Evolutionary conservation across 2,113 vertebrate species (phyloP).

Genomic region (Pandion haliaetus): DNA sequence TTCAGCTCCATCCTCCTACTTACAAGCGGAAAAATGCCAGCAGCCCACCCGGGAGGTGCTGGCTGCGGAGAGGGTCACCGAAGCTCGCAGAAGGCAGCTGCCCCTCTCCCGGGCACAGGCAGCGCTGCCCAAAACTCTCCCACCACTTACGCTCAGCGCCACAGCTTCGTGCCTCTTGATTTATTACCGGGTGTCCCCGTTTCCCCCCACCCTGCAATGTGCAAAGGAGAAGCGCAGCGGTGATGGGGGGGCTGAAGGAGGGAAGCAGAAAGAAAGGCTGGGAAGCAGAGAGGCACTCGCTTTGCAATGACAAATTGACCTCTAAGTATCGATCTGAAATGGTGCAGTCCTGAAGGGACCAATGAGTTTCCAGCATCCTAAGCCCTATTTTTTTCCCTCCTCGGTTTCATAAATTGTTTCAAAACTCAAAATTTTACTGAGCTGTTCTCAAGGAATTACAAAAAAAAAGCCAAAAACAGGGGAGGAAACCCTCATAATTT

Average conservation of each 20-base stretch:
- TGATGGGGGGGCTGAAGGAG: background rate
- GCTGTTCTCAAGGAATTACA: background rate
- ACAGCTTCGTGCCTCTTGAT: background rate
- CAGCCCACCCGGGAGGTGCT: background rate
- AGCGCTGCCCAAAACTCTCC: background rate
- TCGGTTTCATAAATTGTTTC: background rate
- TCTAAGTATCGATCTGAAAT: constrained; percentile 25
- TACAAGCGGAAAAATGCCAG: background rate
- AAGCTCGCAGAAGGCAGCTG: background rate
- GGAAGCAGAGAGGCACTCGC: background rate
- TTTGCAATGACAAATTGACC: constrained; percentile 49
- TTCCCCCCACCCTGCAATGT: background rate
- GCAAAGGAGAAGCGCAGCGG: background rate
- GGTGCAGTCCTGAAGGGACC: constrained; percentile 23
- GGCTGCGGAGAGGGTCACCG: background rate
- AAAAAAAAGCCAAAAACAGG: accelerated
- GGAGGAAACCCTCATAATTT: background rate
- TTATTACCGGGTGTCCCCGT: background rate
- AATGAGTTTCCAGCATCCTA: background rate
- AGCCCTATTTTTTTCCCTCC: background rate
- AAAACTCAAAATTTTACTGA: background rate
- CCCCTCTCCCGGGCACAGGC: background rate
- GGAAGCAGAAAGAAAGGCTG: background rate
- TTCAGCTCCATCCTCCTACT: background rate
- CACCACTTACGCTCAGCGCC: accelerated